Evolutionary conservation across 2,797 vertebrate species (phyloP).

Genomic region (Argya squamiceps): DNA sequence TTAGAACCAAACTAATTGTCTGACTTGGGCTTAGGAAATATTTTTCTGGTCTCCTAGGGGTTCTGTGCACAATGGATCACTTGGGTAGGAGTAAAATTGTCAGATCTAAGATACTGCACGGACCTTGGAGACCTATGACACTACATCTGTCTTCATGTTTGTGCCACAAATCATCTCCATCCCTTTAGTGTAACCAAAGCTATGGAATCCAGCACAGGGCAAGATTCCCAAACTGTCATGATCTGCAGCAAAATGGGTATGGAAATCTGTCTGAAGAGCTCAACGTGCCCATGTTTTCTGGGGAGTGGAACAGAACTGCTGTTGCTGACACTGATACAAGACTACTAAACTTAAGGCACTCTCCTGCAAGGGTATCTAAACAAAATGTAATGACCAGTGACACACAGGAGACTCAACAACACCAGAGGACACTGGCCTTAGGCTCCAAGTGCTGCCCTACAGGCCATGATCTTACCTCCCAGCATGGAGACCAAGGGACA

Average conservation of each 20-base stretch:
- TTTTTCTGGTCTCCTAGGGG: not conserved
- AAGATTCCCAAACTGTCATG: not conserved
- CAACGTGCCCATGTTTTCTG: not conserved
- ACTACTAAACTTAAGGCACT: not conserved
- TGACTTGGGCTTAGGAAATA: not conserved
- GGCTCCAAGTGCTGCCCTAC: not conserved
- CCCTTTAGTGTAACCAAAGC: not conserved
- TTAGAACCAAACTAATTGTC: not conserved
- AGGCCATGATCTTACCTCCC: not conserved
- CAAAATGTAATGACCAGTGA: not conserved
- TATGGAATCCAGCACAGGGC: not conserved
- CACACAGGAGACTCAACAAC: not conserved
- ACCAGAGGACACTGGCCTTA: not conserved
- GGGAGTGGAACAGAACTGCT: not conserved
- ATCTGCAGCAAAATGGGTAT: not conserved
- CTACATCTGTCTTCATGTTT: not conserved
- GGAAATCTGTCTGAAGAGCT: not conserved
- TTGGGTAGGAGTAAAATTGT: not conserved
- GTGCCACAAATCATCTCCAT: not conserved
- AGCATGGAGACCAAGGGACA: not conserved
- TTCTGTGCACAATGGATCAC: not conserved
- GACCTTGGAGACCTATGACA: not conserved
- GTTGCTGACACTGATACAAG: not conserved
- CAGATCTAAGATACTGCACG: not conserved
- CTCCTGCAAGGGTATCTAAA: not conserved